Conservation (phyloP, 2,888 invertebrate species). For the Argyresthia goedartella region DNA sequence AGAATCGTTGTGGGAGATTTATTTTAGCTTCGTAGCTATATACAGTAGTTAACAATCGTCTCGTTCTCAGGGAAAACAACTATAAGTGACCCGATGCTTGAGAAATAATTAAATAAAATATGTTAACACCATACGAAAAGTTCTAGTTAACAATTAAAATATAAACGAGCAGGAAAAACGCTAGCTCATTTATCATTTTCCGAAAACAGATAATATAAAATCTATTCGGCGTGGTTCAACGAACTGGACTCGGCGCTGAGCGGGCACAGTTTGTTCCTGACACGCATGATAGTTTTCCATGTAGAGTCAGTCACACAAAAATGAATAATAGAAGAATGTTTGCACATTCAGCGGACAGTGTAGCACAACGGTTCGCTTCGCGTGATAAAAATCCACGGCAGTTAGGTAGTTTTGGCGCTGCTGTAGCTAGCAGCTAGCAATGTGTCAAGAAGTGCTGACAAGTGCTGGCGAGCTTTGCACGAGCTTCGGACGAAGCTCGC, state of each 20-base stretch:
- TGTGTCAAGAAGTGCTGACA: slow-evolving; percentile 41
- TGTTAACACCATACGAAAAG: no score
- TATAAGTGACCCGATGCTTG: no score
- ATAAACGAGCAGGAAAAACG: no score
- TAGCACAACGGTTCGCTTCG: slow-evolving; percentile 13
- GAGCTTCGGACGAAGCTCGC: neutral
- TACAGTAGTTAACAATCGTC: no score
- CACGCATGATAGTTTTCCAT: slow-evolving; percentile 22
- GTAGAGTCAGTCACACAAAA: slow-evolving; percentile 12
- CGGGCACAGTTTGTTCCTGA: slow-evolving; percentile 31
- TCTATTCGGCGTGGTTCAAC: neutral
- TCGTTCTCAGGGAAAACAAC: no score
- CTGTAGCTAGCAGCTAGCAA: slow-evolving; percentile 10
- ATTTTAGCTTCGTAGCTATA: no score
- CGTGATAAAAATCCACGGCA: slow-evolving; percentile 17
- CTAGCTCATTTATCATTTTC: no score
- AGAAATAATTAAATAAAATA: no score
- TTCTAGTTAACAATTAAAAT: no score
- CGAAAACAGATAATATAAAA: no score
- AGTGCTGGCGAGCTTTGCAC: slow-evolving; percentile 6
- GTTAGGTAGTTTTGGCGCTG: slow-evolving; percentile 32
- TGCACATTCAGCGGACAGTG: slow-evolving; percentile 26
- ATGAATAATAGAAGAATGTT: slow-evolving; percentile 43
- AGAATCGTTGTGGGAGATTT: no score
- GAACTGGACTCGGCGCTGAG: neutral